Conservation (phyloP, 2,113 vertebrate species). For the Psophia crepitans region DNA sequence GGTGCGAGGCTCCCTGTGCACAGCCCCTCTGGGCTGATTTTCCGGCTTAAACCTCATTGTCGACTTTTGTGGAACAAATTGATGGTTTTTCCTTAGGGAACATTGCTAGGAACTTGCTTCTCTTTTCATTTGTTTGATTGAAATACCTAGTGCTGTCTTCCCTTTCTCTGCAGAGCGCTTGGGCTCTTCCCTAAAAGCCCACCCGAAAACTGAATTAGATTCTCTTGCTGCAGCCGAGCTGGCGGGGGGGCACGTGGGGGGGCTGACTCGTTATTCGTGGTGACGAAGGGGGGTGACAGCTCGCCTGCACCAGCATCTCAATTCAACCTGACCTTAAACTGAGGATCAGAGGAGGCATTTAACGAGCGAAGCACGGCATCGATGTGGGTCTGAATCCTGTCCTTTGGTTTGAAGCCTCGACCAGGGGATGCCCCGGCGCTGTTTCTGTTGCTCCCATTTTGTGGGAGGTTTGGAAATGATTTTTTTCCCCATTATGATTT, state of each 20-base stretch:
- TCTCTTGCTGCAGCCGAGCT: accelerated
- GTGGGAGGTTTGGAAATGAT: background rate
- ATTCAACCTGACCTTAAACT: background rate
- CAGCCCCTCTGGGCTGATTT: background rate
- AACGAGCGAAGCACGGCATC: accelerated
- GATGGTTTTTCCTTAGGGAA: background rate
- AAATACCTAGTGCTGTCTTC: background rate
- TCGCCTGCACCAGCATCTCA: background rate
- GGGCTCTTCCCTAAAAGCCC: background rate
- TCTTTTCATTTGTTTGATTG: background rate
- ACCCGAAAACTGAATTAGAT: background rate
- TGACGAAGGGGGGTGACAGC: background rate
- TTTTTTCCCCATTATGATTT: background rate
- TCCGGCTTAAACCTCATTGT: background rate
- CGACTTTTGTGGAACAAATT: background rate
- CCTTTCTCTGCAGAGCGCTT: background rate
- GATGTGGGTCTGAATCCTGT: accelerated
- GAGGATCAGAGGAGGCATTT: background rate
- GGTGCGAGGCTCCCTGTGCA: background rate
- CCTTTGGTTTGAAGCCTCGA: background rate
- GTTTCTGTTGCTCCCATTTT: background rate
- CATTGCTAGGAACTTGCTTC: background rate
- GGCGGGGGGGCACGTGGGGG: background rate
- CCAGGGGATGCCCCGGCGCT: accelerated
- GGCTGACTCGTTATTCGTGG: background rate